Base-by-base conservation (phyloP, 2,888 invertebrate genomes). In the Lochmaea capreae region DNA sequence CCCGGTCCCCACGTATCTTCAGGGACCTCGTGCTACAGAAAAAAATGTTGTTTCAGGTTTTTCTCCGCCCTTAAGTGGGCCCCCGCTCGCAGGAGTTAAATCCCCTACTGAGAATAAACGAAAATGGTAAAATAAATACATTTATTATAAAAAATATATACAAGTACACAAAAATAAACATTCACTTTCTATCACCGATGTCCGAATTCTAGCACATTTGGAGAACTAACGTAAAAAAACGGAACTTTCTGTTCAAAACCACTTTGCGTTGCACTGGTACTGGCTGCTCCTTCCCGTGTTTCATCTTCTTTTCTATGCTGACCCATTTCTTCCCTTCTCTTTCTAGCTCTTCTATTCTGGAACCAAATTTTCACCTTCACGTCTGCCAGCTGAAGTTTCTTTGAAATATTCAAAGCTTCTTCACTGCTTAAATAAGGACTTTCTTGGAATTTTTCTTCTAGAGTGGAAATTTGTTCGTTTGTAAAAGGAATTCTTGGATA, bases 281-380 rank as follows among this genome's bases (percentile, higher is more conserved):
- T 58, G 11, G 57, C 58, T 5, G 58, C 58, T 16, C 8, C 22
- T 5, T 67, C 52, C 18, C n/a, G 33, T 11, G 49, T n/a, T 22
- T 54, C 57, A 12, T 66, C 70, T 22, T 67, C 65, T 71, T 76
- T 76, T 18, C 54, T 63, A 6, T n/a, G 61, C 26, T 72, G 42
- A 0, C 49, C 71, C 61, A 67, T 73, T 78, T 80, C 81, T 85
- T 94, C 94, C 79, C 94, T 89, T 78, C 94, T 88, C 81, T 94
- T 93, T 46, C 94, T 89, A 0, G 94, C 94, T 65, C 94, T 89
- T 62, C 94, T 90, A 85, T 94, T 94, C 90, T 94, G 94, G 84
- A 94, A 94, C 94, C 94, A 94, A 80, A 94, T 94, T 88, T 93
- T 87, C 82, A 94, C 94, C 85, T 93, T 89, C 73, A 91, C 92